phyloP scores from a whole-genome alignment of 2,113 vertebrate species.

The Pycnonotus jocosus region DNA sequence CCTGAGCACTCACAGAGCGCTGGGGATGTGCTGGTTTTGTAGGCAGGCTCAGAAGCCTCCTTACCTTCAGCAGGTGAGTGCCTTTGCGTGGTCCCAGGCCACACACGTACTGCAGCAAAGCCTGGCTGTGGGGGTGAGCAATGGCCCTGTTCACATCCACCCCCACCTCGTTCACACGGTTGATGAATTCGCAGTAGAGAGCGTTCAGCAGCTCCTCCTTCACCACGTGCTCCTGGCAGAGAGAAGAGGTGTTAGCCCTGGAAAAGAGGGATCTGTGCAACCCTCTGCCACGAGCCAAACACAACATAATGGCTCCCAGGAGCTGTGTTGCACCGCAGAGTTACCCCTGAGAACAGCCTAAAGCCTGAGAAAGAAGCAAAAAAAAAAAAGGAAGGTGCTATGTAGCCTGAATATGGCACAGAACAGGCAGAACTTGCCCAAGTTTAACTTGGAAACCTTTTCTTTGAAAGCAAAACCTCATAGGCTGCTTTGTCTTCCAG shows the following conservation, averaged over 20 bases:
- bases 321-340: background rate
- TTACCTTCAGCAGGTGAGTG: conserved; percentile 92
- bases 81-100: conserved; percentile 94
- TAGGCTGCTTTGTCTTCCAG: background rate
- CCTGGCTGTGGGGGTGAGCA: conserved; percentile 94
- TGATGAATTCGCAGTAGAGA: conserved; percentile 96
- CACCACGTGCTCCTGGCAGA: conserved; percentile 89
- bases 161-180: conserved; percentile 96
- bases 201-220: conserved; percentile 93
- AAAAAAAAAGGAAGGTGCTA: background rate
- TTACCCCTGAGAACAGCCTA: background rate
- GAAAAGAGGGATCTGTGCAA: background rate
- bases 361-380: background rate
- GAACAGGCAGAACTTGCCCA: background rate
- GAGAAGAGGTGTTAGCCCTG: background rate
- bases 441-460: background rate
- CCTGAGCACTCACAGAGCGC: background rate
- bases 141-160: conserved; percentile 96
- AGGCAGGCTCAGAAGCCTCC: background rate
- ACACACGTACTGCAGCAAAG: conserved; percentile 93
- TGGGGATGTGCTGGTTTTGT: background rate
- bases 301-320: background rate
- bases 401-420: background rate
- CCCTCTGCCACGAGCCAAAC: background rate
- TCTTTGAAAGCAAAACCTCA: background rate